phyloP scores from a whole-genome alignment of 37 sponge, comb jelly and placozoan species.

The Crambe crambe region DNA sequence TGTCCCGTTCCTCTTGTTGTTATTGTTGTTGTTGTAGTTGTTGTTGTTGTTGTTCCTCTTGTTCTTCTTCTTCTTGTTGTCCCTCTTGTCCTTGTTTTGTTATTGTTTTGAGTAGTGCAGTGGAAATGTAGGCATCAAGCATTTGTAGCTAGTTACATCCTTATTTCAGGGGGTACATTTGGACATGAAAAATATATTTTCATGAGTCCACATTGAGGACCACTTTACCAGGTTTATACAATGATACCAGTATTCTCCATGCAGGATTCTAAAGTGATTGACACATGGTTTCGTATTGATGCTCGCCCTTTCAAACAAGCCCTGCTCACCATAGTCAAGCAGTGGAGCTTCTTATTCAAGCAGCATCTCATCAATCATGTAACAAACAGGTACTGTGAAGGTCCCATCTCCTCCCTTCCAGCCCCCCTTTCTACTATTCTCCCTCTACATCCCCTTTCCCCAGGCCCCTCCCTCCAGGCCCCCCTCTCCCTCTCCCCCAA shows the following conservation, averaged over 20 bases:
- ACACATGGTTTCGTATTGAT: constrained; percentile 93
- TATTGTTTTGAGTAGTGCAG: neutral
- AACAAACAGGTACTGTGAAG: constrained; percentile 59
- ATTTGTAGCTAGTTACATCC: too few relatives aligned
- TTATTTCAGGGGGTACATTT: too few relatives aligned
- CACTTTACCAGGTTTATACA: too few relatives aligned
- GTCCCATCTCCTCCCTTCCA: too few relatives aligned
- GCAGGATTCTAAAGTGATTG: constrained; percentile 56
- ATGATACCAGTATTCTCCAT: too few relatives aligned
- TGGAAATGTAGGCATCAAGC: too few relatives aligned
- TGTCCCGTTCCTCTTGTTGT: neutral
- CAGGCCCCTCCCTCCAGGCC: too few relatives aligned
- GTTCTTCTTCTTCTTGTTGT: neutral
- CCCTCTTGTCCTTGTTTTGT: neutral
- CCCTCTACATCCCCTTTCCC: too few relatives aligned
- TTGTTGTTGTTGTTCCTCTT: neutral
- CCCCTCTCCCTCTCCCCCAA: too few relatives aligned
- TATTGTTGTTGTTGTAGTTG: neutral
- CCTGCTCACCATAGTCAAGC: constrained; percentile 92
- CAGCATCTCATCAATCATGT: constrained; percentile 94
- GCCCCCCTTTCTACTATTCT: too few relatives aligned
- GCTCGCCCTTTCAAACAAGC: constrained; percentile 94
- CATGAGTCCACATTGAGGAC: too few relatives aligned
- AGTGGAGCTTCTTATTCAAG: constrained; percentile 98
- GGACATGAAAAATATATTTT: too few relatives aligned